Conservation (phyloP, 2,888 invertebrate species). For the Acrocyrtus sp. region DNA sequence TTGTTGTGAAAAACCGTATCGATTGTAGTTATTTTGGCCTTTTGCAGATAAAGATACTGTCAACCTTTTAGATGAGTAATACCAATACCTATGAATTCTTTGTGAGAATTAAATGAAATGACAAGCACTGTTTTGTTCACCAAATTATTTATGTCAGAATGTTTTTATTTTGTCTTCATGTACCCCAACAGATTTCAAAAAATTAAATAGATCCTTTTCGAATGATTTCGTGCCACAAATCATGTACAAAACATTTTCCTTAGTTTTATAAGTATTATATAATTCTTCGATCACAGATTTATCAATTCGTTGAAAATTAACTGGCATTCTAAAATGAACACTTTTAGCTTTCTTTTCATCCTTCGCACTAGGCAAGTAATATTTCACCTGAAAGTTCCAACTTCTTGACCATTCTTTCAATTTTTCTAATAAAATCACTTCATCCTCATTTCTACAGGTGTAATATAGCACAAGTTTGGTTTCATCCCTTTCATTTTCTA, state of each 20-base stretch:
- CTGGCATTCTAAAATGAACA: conserved; percentile 71
- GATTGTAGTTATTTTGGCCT: too few relatives aligned
- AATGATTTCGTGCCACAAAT: conserved; percentile 75
- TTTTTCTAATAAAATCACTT: conserved; percentile 73
- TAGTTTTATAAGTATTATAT: too few relatives aligned
- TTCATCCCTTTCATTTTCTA: conserved; percentile 76
- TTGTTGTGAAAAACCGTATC: too few relatives aligned
- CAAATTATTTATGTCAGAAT: conserved; percentile 14
- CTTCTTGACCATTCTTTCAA: conserved; percentile 72
- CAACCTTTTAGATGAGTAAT: too few relatives aligned
- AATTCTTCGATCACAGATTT: conserved; percentile 65
- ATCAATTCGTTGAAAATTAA: conserved; percentile 67
- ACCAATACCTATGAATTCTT: too few relatives aligned
- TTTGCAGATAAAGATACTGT: too few relatives aligned
- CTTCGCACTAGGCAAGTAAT: conserved; percentile 70
- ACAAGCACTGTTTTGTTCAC: too few relatives aligned
- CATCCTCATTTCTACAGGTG: conserved; percentile 71
- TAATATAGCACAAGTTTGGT: conserved; percentile 73
- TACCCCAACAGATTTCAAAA: conserved; percentile 33
- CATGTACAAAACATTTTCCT: conserved; percentile 68
- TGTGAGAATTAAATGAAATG: too few relatives aligned
- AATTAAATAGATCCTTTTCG: conserved; percentile 68
- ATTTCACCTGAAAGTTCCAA: conserved; percentile 80
- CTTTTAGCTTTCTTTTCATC: conserved; percentile 7
- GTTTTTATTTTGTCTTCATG: conserved; percentile 28